A percentile compares a stretch with the other conserved stretches of the same genome.
Conservation (phyloP, 2,113 vertebrate genomes). For the Hydrochoerus hydrochaeris region DNA sequence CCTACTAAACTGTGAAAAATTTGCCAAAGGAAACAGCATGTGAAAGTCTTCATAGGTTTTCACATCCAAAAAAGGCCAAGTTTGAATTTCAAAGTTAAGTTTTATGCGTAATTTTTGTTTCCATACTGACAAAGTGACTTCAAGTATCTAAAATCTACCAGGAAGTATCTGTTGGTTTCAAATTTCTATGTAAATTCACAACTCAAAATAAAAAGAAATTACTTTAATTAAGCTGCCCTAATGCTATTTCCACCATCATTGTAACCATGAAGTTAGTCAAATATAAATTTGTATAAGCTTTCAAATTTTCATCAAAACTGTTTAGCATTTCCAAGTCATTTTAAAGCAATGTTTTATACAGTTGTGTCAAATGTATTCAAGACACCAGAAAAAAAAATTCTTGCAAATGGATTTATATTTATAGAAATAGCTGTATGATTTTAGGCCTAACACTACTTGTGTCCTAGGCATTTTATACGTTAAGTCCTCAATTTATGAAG, state of each 20-base stretch:
- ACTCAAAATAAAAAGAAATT: slow-evolving; percentile 21
- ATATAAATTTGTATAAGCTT: neutral
- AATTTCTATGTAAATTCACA: neutral
- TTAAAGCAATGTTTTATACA: slow-evolving; percentile 21
- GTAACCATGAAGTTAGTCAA: neutral
- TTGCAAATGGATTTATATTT: neutral
- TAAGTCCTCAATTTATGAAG: neutral
- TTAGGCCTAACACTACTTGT: neutral
- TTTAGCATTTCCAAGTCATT: neutral
- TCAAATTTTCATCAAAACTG: slow-evolving; percentile 43
- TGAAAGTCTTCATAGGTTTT: slow-evolving; percentile 39
- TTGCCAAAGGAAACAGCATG: slow-evolving; percentile 10
- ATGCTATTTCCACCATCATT: slow-evolving; percentile 38
- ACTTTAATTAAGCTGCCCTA: neutral
- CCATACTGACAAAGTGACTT: slow-evolving; percentile 23
- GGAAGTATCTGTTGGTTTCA: slow-evolving; percentile 2
- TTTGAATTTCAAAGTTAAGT: neutral
- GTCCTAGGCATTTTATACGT: neutral
- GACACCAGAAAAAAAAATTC: neutral
- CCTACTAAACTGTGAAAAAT: slow-evolving; percentile 33
- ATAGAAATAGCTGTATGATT: neutral
- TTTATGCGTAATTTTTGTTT: slow-evolving; percentile 40
- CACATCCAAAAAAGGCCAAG: slow-evolving; percentile 3
- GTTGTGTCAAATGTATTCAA: neutral
- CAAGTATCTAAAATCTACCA: neutral